These are phyloP conservation scores for Urocitellus parryii DNA, from an alignment of 2,113 vertebrate species.

Conservation along the genomic window DNA sequence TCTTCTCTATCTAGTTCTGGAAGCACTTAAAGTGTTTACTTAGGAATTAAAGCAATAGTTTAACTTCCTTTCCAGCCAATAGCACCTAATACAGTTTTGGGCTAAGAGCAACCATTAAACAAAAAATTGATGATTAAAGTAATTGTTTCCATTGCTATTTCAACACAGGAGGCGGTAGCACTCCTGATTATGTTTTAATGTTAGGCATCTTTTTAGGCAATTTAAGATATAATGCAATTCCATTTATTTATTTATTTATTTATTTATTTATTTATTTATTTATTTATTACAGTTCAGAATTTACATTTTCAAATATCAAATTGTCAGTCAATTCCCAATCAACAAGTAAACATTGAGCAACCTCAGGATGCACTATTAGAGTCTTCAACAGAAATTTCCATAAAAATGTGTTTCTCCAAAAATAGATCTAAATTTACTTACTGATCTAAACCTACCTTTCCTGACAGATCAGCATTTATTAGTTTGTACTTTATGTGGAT, in stretches of 20 bases:
- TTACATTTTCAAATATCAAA: conserved; percentile 1
- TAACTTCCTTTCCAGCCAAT: conserved; percentile 72
- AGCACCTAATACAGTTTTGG: conserved; percentile 62
- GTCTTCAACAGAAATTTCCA: conserved; percentile 46
- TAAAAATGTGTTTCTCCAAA: conserved; percentile 60
- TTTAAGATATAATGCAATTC: conserved; percentile 18
- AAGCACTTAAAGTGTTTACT: conserved; percentile 71
- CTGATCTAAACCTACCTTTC: conserved; percentile 44
- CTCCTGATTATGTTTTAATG: conserved; percentile 61
- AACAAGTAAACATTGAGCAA: not conserved
- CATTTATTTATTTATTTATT: too few relatives aligned
- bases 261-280: too few relatives aligned
- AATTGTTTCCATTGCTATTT: conserved; percentile 67
- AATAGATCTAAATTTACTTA: conserved; percentile 62
- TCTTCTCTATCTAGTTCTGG: conserved; percentile 75
- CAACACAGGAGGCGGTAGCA: not conserved
- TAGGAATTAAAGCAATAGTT: conserved; percentile 64
- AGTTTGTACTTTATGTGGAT: not conserved
- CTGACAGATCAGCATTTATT: conserved; percentile 56
- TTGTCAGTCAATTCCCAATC: conserved; percentile 15
- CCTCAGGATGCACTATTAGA: conserved; percentile 3
- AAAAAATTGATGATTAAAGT: conserved; percentile 75
- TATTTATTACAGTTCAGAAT: too few relatives aligned
- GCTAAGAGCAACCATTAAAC: conserved; percentile 66
- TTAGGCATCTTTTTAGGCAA: not conserved